Evolutionary conservation across 1,140 invertebrate species (phyloP), one percentile per base, ranked within the genome.

Genomic region (Panulirus ornatus): DNA sequence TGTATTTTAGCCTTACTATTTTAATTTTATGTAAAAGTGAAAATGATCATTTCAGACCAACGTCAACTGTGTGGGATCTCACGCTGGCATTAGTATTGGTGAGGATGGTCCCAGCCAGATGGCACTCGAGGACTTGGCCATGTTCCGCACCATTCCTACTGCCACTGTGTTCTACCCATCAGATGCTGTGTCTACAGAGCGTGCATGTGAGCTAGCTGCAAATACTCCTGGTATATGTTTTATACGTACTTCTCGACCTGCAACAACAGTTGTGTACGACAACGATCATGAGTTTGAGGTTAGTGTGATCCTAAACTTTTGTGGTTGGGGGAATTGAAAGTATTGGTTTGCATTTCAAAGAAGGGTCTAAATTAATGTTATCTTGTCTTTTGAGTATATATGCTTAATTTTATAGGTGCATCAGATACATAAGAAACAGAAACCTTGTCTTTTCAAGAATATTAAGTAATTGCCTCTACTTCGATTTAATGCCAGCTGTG

Each of bases 41-140:
- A n/a, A n/a, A n/a, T n/a, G n/a, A 47, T 66, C 14, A 30, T 47
- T 91, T 22, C 87, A 99, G 95, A 97, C 97, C 0, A 99, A 99
- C 94, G 96, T 98, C 1, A 99, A 99, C 94, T 98, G 99, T 94
- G 97, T 96, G 92, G 96, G 96, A 19, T 78, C 99, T 11, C 99
- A 99, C 94, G 98, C 97, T 94, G 99, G 99, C 84, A 96, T 99
- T 40, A 99, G 98, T 92, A 96, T 96, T 93, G 96, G 95, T 94
- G 98, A 99, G 94, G 99, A 99, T 95, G 99, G 99, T 6, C 99
- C 99, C n/a, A 99, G 97, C 78, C 99, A 99, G 95, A 99, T 99
- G 99, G 99, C 97, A 70, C 94, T 99, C 0, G 99, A 99, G 95
- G 99, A 99, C 94, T 94, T 99, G 58, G 97, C 98, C 0, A 96